Evolutionary conservation across 2,888 invertebrate species (phyloP).

Genomic region (Drosophila suboccidentalis): DNA sequence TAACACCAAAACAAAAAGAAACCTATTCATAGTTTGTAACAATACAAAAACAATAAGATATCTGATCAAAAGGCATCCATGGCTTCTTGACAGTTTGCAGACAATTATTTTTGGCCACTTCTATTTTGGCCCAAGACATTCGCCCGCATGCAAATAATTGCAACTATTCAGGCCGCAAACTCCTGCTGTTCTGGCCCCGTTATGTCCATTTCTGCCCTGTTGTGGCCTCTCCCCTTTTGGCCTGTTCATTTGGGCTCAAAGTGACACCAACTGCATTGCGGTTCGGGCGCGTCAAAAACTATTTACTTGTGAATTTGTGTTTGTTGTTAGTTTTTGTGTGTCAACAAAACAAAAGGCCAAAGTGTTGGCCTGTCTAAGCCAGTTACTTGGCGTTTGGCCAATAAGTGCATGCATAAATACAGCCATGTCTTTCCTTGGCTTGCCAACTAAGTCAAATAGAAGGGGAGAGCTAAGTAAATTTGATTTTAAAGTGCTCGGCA

Average conservation of each 20-base stretch:
- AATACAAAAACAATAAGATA: no score
- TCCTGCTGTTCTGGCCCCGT: constrained; percentile 9
- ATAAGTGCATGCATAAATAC: constrained; percentile 48
- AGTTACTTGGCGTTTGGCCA: constrained; percentile 68
- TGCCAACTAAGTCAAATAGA: constrained; percentile 33
- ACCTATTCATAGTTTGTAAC: no score
- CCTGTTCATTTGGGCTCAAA: constrained; percentile 46
- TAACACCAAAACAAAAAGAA: no score
- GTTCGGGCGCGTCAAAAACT: constrained; percentile 69
- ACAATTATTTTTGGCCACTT: no score
- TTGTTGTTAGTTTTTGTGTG: constrained; percentile 35
- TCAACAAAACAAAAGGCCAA: constrained; percentile 63
- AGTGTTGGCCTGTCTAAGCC: constrained; percentile 68
- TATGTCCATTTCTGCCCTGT: neutral
- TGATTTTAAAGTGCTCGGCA: constrained; percentile 20
- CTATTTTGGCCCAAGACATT: neutral
- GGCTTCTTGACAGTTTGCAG: neutral
- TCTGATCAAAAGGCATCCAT: no score
- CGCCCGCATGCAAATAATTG: constrained; percentile 56
- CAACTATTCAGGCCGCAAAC: constrained; percentile 31
- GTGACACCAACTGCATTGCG: constrained; percentile 77
- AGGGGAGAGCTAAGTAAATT: constrained; percentile 15
- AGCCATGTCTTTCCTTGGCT: constrained; percentile 27
- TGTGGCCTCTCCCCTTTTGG: neutral
- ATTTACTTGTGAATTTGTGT: constrained; percentile 64